Evolutionary conservation across 2,113 vertebrate genomes (phyloP), one percentile per base, ranked within the genome.

Genomic region (Lepus europaeus): DNA sequence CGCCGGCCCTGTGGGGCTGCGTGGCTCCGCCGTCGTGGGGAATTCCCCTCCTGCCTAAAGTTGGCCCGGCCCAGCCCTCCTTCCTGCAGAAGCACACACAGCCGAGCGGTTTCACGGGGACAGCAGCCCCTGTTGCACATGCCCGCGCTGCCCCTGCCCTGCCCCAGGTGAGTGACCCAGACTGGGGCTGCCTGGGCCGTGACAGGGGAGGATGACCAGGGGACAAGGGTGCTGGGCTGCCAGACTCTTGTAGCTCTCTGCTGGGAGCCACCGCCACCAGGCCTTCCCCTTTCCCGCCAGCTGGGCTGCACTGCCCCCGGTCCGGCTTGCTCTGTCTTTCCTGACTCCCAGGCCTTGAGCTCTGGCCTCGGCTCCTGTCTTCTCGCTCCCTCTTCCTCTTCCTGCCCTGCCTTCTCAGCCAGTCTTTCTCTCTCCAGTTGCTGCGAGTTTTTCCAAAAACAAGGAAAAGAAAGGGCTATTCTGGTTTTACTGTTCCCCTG

Each of bases 41-140:
- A 98, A 98, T 98, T 98, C 98, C 98, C 98, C 98, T 96, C 96
- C 98, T 97, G 97, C 97, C 98, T 98, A 97, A 98, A 98, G 97
- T 96, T 97, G 97, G 95, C 97, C 78, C 97, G 87, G 97, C 97
- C 94, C 97, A 93, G 97, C 96, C 5, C 25, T 91, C 90, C 97
- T 98, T 98, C 97, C 98, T 96, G 96, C 94, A 96, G 92, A 98
- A 66, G 94, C 89, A 76, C 97, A 87, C 90, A 1, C 39, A 91
- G 81, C 83, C 0, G 31, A 78, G 61, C 45, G 82, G 79, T 39
- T 86, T 61, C 94, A 4, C 83, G 39, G 64, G 83, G 82, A 25
- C 64, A 5, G 63, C 78, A 33, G 72, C 56, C 89, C 76, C 89
- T 9, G 3, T 89, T 63, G 12, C 19, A 1, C 31, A 6, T 1